phyloP scores from a whole-genome alignment of 2,797 vertebrate genomes.

The Anguilla marmorata region DNA sequence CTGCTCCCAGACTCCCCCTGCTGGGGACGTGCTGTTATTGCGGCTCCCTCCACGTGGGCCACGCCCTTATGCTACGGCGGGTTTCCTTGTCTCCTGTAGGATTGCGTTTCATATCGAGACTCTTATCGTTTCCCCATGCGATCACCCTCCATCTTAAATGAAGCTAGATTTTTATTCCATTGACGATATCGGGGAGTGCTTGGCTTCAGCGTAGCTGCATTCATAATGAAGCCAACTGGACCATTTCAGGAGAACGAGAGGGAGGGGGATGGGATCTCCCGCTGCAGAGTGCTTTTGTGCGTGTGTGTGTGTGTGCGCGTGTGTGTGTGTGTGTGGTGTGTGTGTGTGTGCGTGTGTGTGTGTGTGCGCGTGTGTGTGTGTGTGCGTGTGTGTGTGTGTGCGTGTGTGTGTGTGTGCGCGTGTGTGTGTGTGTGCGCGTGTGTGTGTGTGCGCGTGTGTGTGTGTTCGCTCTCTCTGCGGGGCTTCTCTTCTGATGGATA shows the following conservation, averaged over 20 bases:
- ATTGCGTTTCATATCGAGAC: slow-evolving; percentile 37
- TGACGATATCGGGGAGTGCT: slow-evolving; percentile 46
- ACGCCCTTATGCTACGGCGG: slow-evolving; percentile 51
- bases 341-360: neutral
- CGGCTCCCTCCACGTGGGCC: slow-evolving; percentile 54
- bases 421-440: neutral
- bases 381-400: neutral
- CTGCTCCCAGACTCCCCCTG: slow-evolving; percentile 20
- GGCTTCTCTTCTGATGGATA: slow-evolving; percentile 9
- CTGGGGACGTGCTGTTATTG: slow-evolving; percentile 44
- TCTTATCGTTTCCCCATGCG: slow-evolving; percentile 33
- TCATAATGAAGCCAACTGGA: slow-evolving; percentile 7
- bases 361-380: neutral
- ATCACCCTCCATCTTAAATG: slow-evolving; percentile 38
- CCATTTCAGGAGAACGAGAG: slow-evolving; percentile 18
- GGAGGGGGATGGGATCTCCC: neutral
- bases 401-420: neutral
- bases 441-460: neutral
- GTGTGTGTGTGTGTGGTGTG: too few species aligned
- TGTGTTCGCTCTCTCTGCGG: neutral
- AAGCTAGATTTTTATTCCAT: slow-evolving; percentile 36
- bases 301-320: neutral
- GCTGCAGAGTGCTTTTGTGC: neutral
- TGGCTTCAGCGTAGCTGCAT: neutral
- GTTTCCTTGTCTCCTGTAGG: slow-evolving; percentile 44